These are phyloP conservation scores for Xiphophorus maculatus DNA, from an alignment of 2,113 vertebrate genomes.

Conservation along the genomic window DNA sequence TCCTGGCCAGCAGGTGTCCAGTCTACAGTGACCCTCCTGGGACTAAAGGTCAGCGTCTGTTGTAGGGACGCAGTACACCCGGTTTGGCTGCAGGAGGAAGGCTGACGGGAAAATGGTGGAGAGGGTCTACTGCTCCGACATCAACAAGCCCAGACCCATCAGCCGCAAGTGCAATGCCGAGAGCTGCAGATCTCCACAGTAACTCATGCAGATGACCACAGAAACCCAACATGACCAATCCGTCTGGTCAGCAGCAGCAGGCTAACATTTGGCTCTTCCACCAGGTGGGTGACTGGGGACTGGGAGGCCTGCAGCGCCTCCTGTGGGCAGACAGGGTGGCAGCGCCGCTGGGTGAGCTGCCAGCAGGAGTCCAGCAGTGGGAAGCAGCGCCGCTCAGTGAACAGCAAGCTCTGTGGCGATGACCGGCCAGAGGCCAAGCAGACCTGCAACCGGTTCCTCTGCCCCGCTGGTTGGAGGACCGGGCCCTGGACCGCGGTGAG, in stretches of 20 bases:
- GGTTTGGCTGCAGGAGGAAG: conserved; percentile 94
- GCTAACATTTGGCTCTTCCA: neutral
- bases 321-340: conserved; percentile 89
- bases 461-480: conserved; percentile 86
- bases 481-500: conserved; percentile 92
- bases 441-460: conserved; percentile 88
- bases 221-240: conserved; percentile 68
- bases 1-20: neutral
- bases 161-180: conserved; percentile 89
- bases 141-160: conserved; percentile 90
- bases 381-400: conserved; percentile 85
- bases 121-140: conserved; percentile 85
- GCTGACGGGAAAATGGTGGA: conserved; percentile 93
- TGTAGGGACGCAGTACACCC: conserved; percentile 90
- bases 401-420: conserved; percentile 88
- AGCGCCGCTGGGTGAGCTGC: conserved; percentile 87
- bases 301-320: conserved; percentile 92
- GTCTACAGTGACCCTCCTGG: neutral
- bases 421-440: conserved; percentile 86
- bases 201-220: conserved; percentile 77
- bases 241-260: neutral
- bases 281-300: conserved; percentile 90
- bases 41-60: conserved; percentile 9
- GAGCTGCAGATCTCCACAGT: conserved; percentile 89
- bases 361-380: conserved; percentile 83